Base-by-base conservation (phyloP, 2,888 invertebrate genomes). In the Drosophila formosana region DNA sequence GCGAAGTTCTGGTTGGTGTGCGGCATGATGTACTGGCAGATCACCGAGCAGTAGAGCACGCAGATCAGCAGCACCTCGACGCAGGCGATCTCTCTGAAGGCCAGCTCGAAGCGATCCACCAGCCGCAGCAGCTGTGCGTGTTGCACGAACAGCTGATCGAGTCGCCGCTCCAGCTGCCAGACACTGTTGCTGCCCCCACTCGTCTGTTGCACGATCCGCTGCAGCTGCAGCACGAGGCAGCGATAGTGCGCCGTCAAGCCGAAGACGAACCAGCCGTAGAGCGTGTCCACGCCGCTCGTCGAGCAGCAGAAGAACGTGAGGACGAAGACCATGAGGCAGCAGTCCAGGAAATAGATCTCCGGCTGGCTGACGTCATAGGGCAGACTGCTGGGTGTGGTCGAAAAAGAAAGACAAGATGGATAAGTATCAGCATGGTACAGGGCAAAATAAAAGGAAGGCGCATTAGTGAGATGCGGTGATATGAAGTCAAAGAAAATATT, bases 1-100 rank as follows among this genome's bases (percentile, higher is more conserved):
- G 79, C 82, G 0, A 79, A 52, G 43, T 80, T 80, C 57, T 82
- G 79, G 11, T 80, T 63, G 30, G 66, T 67, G 23, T 82, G 79
- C 5, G 79, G 79, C 79, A 80, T 82, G 0, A 82, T 80, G 43
- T 69, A 82, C 52, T 80, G 79, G 6, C 79, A 82, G 46, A 79
- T 80, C 6, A 82, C 82, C 8, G 79, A 57, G 11, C 82, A 80
- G 51, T 80, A 80, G 1, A 80, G 66, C 39, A 69, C 64, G 1
- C 79, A 82, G 41, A 82, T 80, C 2, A 82, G 25, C 5, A 80
- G 52, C 23, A 80, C 69, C 69, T 80, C 79, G 2, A 80, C 75
- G 23, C 75, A 78, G 37, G 78, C 79, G 4, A 80, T 75, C 25
- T 67, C 66, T 18, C 69, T 64, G 11, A 79, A 79, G 46, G 57